phyloP scores from a whole-genome alignment of 2,113 vertebrate genomes.

The Tragelaphus buxtoni region DNA sequence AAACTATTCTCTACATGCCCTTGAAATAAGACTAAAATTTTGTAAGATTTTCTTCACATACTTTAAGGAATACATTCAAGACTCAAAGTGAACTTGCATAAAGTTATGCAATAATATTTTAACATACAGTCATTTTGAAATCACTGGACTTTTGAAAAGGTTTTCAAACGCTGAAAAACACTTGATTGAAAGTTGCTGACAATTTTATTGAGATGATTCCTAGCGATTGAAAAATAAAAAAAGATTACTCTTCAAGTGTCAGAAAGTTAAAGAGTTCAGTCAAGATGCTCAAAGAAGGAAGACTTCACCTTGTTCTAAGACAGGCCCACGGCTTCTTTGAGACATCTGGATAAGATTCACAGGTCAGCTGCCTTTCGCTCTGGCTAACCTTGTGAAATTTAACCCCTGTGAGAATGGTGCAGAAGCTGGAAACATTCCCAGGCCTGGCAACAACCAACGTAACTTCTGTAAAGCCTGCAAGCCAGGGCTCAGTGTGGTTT shows the following conservation, averaged over 20 bases:
- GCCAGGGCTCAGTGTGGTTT: background rate
- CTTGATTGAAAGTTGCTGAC: constrained; percentile 17
- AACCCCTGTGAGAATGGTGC: constrained; percentile 57
- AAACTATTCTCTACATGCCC: background rate
- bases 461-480: constrained; percentile 15
- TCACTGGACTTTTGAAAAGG: constrained; percentile 46
- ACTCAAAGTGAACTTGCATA: constrained; percentile 27
- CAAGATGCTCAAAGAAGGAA: background rate
- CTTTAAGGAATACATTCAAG: constrained; percentile 25
- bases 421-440: background rate
- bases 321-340: background rate
- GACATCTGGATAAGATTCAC: constrained; percentile 29
- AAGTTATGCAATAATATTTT: background rate
- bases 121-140: constrained; percentile 35
- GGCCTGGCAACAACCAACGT: background rate
- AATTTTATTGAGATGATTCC: constrained; percentile 26
- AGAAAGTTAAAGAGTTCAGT: background rate
- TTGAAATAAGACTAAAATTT: constrained; percentile 24
- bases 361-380: background rate
- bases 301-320: background rate
- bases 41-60: background rate
- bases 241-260: background rate
- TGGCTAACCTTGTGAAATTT: constrained; percentile 46
- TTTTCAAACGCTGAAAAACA: constrained; percentile 49
- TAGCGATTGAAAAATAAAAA: background rate